Conservation (phyloP, 2,113 vertebrate species). For the Scomber japonicus region DNA sequence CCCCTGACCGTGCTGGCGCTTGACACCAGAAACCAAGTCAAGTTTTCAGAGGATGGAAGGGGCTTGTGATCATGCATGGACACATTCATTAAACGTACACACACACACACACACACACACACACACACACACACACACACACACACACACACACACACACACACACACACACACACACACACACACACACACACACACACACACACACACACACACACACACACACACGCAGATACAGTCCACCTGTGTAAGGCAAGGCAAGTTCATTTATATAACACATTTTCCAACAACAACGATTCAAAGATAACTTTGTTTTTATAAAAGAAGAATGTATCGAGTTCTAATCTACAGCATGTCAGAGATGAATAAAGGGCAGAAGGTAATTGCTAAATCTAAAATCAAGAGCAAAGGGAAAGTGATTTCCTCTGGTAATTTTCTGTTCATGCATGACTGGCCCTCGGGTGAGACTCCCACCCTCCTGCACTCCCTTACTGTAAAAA, state of each 20-base stretch:
- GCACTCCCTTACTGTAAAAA: constrained; percentile 32
- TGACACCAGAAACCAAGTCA: constrained; percentile 77
- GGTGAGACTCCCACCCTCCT: constrained; percentile 3
- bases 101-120: not conserved
- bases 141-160: not conserved
- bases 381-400: constrained; percentile 54
- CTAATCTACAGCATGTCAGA: constrained; percentile 11
- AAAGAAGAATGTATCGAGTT: constrained; percentile 20
- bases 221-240: not conserved
- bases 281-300: too few relatives aligned
- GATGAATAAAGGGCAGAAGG: constrained; percentile 37
- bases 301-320: too few relatives aligned
- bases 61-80: constrained; percentile 30
- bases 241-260: not conserved
- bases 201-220: not conserved
- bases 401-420: constrained; percentile 39
- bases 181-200: not conserved
- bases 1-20: constrained; percentile 48
- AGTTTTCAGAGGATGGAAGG: constrained; percentile 61
- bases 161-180: not conserved
- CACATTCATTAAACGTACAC: not conserved
- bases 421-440: constrained; percentile 45
- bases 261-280: too few relatives aligned
- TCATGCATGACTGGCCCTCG: constrained; percentile 43
- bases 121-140: not conserved